A percentile compares a stretch with the other conserved stretches of the same genome.
Evolutionary conservation across 2,797 vertebrate genomes (phyloP).

Genomic region (Passerculus sandwichensis): DNA sequence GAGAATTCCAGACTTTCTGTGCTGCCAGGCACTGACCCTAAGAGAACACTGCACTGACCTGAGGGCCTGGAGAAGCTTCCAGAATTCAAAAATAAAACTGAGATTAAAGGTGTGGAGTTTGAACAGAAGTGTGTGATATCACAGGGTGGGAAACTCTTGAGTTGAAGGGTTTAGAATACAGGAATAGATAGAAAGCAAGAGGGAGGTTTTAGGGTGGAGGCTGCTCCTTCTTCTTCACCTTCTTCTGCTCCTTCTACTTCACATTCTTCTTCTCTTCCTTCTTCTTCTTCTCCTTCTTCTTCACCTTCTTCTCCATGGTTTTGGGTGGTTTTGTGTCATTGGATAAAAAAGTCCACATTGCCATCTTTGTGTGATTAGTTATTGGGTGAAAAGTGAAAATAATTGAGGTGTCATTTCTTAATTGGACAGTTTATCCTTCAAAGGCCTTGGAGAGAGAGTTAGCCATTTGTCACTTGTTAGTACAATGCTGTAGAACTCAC

Average conservation of each 20-base stretch:
- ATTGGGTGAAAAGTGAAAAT: not conserved
- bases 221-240: not conserved
- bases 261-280: too few relatives aligned
- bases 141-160: not conserved
- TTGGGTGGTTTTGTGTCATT: not conserved
- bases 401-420: not conserved
- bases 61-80: not conserved
- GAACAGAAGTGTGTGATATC: not conserved
- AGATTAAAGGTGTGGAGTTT: rapidly evolving
- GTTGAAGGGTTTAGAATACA: not conserved
- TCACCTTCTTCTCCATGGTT: not conserved
- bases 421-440: not conserved
- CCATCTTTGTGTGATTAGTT: rapidly evolving
- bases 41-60: not conserved
- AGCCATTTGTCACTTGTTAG: not conserved
- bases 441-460: not conserved
- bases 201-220: not conserved
- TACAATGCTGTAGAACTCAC: not conserved
- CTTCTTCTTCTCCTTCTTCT: not conserved
- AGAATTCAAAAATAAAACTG: rapidly evolving
- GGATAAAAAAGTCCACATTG: not conserved
- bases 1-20: not conserved
- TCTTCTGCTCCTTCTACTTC: too few relatives aligned
- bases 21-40: not conserved
- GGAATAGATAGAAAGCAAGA: not conserved